phyloP scores from a whole-genome alignment of 92 coral and sea anemone species.

The Parazoanthus atlanticus region DNA sequence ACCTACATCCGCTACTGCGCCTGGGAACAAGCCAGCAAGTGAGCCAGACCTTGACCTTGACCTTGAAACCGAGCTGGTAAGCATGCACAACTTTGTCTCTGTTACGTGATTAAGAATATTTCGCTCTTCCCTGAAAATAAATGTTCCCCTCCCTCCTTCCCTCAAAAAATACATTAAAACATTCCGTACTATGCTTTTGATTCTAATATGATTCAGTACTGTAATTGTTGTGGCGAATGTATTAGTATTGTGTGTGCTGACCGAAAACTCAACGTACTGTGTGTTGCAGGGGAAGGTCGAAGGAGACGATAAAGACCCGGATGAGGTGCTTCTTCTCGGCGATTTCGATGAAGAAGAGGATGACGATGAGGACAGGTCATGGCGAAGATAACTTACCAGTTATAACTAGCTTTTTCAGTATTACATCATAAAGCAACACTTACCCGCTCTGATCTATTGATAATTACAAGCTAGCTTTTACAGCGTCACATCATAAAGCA shows the following conservation, averaged over 20 bases:
- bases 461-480: constrained; percentile 21
- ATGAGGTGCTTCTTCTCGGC: constrained; percentile 78
- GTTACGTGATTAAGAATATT: background rate
- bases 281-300: constrained; percentile 76
- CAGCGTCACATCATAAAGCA: background rate
- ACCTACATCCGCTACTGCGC: constrained; percentile 5
- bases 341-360: constrained; percentile 97
- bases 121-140: background rate
- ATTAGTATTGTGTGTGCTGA: background rate
- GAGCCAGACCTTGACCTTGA: constrained; percentile 66
- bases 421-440: background rate
- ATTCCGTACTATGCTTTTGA: background rate
- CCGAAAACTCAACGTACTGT: background rate
- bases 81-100: constrained; percentile 17
- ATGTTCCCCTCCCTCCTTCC: too few species aligned
- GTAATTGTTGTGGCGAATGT: too few species aligned
- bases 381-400: constrained; percentile 74
- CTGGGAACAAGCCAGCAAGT: constrained; percentile 31
- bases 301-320: constrained; percentile 74
- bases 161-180: too few species aligned
- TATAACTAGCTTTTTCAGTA: background rate
- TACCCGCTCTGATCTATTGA: constrained; percentile 29
- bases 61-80: constrained; percentile 80
- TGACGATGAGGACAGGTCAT: constrained; percentile 93
- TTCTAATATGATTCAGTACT: too few species aligned